Percentiles rank a stretch among this genome's conserved stretches.
Evolutionary conservation across 2,113 vertebrate genomes (phyloP).

Genomic region (Zapornia atra): DNA sequence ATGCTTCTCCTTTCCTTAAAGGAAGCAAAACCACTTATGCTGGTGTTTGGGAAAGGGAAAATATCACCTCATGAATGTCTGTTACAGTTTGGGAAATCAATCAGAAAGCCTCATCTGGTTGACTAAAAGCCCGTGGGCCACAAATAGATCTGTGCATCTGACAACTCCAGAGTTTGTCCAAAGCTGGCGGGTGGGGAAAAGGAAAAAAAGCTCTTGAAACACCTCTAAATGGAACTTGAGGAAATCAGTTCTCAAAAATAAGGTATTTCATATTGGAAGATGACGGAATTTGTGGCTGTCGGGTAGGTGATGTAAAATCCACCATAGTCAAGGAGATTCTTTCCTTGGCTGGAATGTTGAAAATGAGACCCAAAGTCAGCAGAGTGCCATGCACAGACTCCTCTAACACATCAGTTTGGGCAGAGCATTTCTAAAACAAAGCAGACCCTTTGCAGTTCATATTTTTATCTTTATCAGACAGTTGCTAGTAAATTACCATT

Average conservation of each 20-base stretch:
- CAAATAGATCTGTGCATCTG: not conserved
- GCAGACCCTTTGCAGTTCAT: not conserved
- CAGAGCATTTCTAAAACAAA: not conserved
- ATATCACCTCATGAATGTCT: too few relatives aligned
- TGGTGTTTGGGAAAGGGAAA: not conserved
- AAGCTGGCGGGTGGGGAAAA: too few relatives aligned
- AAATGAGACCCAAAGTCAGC: not conserved
- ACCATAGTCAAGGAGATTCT: not conserved
- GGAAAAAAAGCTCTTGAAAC: not conserved
- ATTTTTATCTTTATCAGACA: not conserved
- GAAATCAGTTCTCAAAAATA: not conserved
- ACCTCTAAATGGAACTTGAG: not conserved
- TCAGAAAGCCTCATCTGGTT: not conserved
- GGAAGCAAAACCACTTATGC: not conserved
- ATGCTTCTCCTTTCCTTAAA: not conserved
- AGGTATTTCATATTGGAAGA: not conserved
- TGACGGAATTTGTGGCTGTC: not conserved
- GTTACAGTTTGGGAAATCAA: not conserved
- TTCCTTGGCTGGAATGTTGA: not conserved
- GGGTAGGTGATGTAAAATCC: not conserved
- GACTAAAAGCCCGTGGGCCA: not conserved
- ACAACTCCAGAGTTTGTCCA: not conserved
- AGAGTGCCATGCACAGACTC: fast-evolving
- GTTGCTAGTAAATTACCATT: not conserved
- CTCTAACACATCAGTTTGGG: not conserved